These are phyloP conservation scores for Datnioides undecimradiatus DNA, from an alignment of 2,113 vertebrate genomes.

Conservation along the genomic window DNA sequence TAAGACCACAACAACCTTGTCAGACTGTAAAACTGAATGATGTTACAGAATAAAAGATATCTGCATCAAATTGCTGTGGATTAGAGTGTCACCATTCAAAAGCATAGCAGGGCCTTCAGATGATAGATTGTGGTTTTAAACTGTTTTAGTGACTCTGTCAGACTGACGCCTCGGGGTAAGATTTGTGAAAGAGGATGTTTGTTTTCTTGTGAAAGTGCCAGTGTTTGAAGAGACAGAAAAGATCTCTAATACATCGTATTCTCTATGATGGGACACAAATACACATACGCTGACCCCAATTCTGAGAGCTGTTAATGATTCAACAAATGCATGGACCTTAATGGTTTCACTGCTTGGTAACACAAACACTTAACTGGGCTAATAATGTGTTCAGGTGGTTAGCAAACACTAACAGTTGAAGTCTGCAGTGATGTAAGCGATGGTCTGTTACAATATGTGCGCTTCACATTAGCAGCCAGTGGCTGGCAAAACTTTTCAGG, in stretches of 20 bases:
- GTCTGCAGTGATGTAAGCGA: not conserved
- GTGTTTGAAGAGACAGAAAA: not conserved
- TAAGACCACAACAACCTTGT: constrained; percentile 2
- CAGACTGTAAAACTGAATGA: constrained; percentile 32
- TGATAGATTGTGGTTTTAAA: constrained; percentile 34
- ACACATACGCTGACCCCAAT: not conserved
- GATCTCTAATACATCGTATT: not conserved
- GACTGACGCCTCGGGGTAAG: not conserved
- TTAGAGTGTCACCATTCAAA: constrained; percentile 17
- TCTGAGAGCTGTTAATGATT: constrained; percentile 43
- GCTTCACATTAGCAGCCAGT: constrained; percentile 27
- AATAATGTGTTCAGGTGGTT: constrained; percentile 15
- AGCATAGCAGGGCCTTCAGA: not conserved
- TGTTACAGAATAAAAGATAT: constrained; percentile 17
- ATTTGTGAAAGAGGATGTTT: constrained; percentile 45
- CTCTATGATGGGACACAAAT: not conserved
- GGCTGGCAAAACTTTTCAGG: not conserved
- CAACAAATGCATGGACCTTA: not conserved
- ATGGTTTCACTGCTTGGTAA: constrained; percentile 37
- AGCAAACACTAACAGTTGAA: constrained; percentile 21
- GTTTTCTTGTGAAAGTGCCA: constrained; percentile 15
- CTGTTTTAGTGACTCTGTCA: constrained; percentile 20
- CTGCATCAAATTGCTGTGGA: not conserved
- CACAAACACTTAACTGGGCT: constrained; percentile 19
- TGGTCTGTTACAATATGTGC: constrained; percentile 23